Evolutionary conservation across 1,140 invertebrate species (phyloP).

Genomic region (Drosophila neocordata): DNA sequence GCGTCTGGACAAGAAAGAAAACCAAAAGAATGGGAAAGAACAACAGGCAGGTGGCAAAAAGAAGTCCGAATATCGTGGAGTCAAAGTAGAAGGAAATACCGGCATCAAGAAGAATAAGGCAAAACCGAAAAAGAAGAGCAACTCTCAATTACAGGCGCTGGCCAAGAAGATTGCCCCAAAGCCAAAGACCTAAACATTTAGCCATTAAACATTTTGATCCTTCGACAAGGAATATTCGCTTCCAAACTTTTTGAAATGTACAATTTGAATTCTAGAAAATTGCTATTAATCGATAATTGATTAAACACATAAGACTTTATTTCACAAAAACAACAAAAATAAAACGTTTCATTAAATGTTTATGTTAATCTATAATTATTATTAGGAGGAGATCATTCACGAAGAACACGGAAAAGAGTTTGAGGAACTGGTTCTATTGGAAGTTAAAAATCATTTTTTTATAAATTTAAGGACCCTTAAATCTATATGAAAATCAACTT

Average conservation of each 20-base stretch:
- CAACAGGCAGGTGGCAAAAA: conserved; percentile 38
- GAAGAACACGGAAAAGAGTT: no score
- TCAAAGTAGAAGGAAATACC: conserved; percentile 56
- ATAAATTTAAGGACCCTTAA: no score
- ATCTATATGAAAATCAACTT: no score
- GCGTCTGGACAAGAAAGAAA: conserved; percentile 54
- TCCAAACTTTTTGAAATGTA: neutral
- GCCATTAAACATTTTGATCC: neutral
- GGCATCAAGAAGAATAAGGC: conserved; percentile 69
- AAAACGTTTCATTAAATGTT: neutral
- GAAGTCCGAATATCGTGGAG: conserved; percentile 73
- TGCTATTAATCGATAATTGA: neutral
- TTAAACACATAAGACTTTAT: neutral
- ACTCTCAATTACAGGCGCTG: conserved; percentile 48
- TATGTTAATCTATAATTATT: no score
- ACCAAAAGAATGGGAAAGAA: conserved; percentile 42
- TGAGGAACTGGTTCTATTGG: no score
- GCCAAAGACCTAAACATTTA: conserved; percentile 30
- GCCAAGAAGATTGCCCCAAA: conserved; percentile 81
- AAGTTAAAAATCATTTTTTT: no score
- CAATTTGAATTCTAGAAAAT: conserved; percentile 1
- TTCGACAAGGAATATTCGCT: neutral
- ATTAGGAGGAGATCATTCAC: no score
- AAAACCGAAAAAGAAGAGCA: conserved; percentile 67
- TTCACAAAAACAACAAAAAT: neutral